Percentiles rank a stretch among this genome's conserved stretches.
Conservation (phyloP, 2,888 invertebrate genomes). For the Muscina levida region DNA sequence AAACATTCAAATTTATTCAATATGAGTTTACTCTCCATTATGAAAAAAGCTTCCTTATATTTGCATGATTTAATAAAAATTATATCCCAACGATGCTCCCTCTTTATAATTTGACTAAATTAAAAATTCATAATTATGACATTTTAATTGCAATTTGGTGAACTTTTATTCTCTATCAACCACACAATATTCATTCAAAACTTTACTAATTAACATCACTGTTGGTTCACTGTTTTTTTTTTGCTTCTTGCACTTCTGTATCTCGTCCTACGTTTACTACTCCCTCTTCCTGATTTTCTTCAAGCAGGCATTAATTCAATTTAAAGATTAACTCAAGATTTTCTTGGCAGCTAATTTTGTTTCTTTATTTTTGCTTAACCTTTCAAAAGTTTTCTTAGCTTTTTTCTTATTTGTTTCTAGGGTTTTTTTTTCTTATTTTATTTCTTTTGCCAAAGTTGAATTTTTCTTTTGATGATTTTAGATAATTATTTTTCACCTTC, state of each 20-base stretch:
- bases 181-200: constrained; percentile 50
- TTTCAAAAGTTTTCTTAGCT: constrained; percentile 31
- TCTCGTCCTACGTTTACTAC: neutral
- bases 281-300: neutral
- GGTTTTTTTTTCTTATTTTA: constrained; percentile 53
- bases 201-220: constrained; percentile 67
- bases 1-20: too few relatives aligned
- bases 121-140: constrained; percentile 35
- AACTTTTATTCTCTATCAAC: constrained; percentile 15
- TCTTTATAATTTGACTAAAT: too few relatives aligned
- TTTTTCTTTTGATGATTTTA: constrained; percentile 62
- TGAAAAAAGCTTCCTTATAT: too few relatives aligned
- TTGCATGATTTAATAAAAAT: too few relatives aligned
- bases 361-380: constrained; percentile 18
- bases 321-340: constrained; percentile 61
- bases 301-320: constrained; percentile 58
- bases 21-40: too few relatives aligned
- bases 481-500: constrained; percentile 64
- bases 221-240: constrained; percentile 8
- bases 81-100: too few relatives aligned
- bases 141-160: constrained; percentile 40
- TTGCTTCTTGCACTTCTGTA: too few relatives aligned
- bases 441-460: constrained; percentile 51
- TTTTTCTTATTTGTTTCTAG: constrained; percentile 8
- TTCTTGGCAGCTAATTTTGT: constrained; percentile 55